Conservation (phyloP, 2,797 vertebrate genomes). For the Ceyx erithaca region DNA sequence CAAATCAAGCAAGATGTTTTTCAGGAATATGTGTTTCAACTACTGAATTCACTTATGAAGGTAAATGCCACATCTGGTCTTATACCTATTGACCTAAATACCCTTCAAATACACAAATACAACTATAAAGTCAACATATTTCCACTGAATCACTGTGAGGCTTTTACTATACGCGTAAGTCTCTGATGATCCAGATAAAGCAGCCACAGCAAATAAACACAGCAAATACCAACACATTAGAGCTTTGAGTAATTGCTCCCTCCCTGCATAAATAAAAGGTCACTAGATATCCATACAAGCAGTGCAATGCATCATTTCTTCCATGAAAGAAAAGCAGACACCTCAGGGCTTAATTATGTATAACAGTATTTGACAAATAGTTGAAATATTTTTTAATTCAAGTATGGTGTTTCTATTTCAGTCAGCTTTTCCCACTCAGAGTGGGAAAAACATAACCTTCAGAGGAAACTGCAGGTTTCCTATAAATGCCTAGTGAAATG, state of each 20-base stretch:
- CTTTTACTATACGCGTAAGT: not conserved
- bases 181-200: not conserved
- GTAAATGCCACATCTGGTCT: not conserved
- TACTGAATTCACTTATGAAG: not conserved
- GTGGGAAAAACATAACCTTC: not conserved
- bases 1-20: not conserved
- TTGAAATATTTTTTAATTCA: not conserved
- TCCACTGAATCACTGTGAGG: not conserved
- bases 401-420: not conserved
- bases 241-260: not conserved
- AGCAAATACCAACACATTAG: not conserved
- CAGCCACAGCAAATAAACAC: not conserved
- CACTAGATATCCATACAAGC: not conserved
- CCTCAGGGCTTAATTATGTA: not conserved
- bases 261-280: not conserved
- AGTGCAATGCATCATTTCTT: not conserved
- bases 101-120: not conserved
- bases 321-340: not conserved
- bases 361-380: not conserved
- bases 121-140: not conserved
- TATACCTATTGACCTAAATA: not conserved
- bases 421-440: not conserved
- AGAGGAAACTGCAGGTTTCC: not conserved
- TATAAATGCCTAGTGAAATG: not conserved
- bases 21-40: not conserved